phyloP scores from a whole-genome alignment of 2,888 invertebrate genomes.

The Coenonympha arcania region DNA sequence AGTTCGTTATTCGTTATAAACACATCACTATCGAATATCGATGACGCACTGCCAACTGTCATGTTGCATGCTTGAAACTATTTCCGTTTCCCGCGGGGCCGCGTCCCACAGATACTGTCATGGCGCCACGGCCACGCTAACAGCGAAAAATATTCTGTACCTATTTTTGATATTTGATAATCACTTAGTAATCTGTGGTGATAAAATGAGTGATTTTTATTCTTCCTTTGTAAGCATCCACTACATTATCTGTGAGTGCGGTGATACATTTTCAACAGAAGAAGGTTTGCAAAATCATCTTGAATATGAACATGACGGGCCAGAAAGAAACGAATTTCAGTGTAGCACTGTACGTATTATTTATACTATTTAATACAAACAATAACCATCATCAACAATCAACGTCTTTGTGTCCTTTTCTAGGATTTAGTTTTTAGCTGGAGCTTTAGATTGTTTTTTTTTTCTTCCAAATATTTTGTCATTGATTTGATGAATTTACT shows the following conservation, averaged over 20 bases:
- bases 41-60: no score
- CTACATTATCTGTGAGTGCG: slow-evolving; percentile 62
- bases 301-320: slow-evolving; percentile 41
- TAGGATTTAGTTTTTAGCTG: neutral
- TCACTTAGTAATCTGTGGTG: slow-evolving; percentile 47
- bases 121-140: slow-evolving; percentile 31
- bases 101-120: slow-evolving; percentile 34
- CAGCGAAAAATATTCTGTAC: slow-evolving; percentile 27
- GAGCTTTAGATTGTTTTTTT: neutral
- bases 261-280: slow-evolving; percentile 51
- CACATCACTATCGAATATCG: no score
- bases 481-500: no score
- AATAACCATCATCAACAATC: neutral
- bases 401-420: neutral
- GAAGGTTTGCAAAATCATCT: slow-evolving; percentile 45
- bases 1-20: no score
- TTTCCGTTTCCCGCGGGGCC: no score
- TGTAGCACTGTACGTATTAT: slow-evolving; percentile 29
- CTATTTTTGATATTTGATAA: slow-evolving; percentile 30
- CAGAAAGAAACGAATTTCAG: slow-evolving; percentile 35
- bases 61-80: no score
- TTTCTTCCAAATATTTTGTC: no score
- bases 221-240: slow-evolving; percentile 56
- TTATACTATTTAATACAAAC: no score
- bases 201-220: slow-evolving; percentile 38